Evolutionary conservation across 2,797 vertebrate genomes (phyloP).

Genomic region (Mico argentatus): DNA sequence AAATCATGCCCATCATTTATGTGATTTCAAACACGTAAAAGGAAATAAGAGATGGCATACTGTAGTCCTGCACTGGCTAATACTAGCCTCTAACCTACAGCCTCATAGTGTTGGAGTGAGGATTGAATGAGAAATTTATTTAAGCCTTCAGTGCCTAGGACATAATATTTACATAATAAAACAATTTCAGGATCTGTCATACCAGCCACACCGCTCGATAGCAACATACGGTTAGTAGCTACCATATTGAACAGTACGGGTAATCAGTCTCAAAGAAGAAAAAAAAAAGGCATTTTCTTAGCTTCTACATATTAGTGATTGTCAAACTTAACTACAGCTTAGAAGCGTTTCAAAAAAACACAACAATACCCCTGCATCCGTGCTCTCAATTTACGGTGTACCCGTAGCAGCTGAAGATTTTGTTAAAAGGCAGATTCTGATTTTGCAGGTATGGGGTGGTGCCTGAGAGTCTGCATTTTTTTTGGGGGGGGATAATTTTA

Average conservation of each 20-base stretch:
- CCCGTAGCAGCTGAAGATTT: not conserved
- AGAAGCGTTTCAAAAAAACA: not conserved
- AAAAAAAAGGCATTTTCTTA: not conserved
- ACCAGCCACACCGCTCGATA: not conserved
- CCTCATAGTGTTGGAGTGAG: not conserved
- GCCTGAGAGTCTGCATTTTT: not conserved
- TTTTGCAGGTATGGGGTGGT: not conserved
- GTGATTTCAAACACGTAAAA: not conserved
- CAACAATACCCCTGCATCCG: not conserved
- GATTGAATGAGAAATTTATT: not conserved
- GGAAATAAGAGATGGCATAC: not conserved
- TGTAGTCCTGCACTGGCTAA: not conserved
- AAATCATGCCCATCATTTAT: not conserved
- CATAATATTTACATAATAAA: not conserved
- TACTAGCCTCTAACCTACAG: not conserved
- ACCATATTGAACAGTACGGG: not conserved
- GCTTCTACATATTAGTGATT: not conserved
- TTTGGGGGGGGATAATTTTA: no score
- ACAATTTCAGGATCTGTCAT: not conserved
- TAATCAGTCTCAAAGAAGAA: not conserved
- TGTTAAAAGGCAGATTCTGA: conserved; percentile 6
- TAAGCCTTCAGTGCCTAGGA: not conserved
- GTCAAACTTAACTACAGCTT: not conserved
- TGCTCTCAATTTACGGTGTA: not conserved
- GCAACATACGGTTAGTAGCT: not conserved